Base-by-base conservation (phyloP, 2,113 vertebrate species). In the Anolis sagrei region DNA sequence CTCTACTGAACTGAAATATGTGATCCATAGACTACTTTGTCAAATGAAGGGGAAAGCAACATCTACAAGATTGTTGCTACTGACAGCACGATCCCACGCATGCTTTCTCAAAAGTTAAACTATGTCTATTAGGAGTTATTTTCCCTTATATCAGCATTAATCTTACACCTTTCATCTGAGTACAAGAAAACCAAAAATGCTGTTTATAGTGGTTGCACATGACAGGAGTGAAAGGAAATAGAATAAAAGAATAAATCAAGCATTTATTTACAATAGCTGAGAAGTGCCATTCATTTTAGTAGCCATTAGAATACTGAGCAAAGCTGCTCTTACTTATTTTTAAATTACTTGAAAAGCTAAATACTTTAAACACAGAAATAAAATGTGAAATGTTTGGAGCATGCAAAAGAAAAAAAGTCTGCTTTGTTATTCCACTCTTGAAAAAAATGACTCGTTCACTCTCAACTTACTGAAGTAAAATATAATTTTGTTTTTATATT, bases 241-340 rank as follows among this genome's bases (percentile, higher is more conserved):
- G 64, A 89, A 86, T 14, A 16, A 58, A 79, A 25, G 34, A 81
- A 2, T 51, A 36, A 44, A 61, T 72, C 76, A 62, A 85, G 85
- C 70, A 84, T 79, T 88, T 58, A 82, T 6, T 11, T 84, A 21
- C 11, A 88, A 27, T 32, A 84, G 2, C 84, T 82, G 87, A 44
- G 5, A 88, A 75, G 21, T 72, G 7, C 5, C 36, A 76, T 16
- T 61, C 0, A 5, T 27, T 70, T 79, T 1, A 1, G 83, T 80
- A 87, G 82, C 39, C 19, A 6, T 39, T 2, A 62, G 32, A 32
- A 78, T 49, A 86, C 16, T n/a, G 29, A 44, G 44, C 21, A 87
- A 90, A 85, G 32, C 25, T 49, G 29, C 8, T 39, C 27, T 80
- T 19, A 25, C 62, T 27, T 48, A 18, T 44, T 62, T 29, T 81